Percentiles rank a stretch among this genome's conserved stretches.
Conservation (phyloP, 2,113 vertebrate genomes). For the Hucho hucho region DNA sequence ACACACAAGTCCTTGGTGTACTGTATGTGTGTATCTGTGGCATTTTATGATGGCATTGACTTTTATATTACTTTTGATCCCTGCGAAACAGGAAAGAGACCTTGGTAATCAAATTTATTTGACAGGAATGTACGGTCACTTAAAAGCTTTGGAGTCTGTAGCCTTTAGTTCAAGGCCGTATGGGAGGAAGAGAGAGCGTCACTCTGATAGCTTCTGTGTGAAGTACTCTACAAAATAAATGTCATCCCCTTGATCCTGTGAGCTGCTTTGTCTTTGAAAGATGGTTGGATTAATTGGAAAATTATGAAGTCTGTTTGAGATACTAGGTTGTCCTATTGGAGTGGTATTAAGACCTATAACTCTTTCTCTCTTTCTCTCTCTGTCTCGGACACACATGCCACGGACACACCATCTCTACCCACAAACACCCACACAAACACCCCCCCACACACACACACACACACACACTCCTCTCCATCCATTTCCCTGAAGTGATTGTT, state of each 20-base stretch:
- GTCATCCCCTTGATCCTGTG: slow-evolving; percentile 56
- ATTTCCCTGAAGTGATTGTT: slow-evolving; percentile 81
- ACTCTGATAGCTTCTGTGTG: slow-evolving; percentile 14
- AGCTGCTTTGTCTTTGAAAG: slow-evolving; percentile 54
- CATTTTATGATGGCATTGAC: slow-evolving; percentile 59
- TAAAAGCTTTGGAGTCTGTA: slow-evolving; percentile 58
- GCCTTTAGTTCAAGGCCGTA: slow-evolving; percentile 65
- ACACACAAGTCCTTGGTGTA: slow-evolving; percentile 31
- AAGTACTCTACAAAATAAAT: slow-evolving; percentile 56
- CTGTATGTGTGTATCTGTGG: slow-evolving; percentile 50
- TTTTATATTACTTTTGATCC: slow-evolving; percentile 22
- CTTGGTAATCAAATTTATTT: slow-evolving; percentile 66
- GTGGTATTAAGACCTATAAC: neutral
- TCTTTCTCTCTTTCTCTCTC: too few relatives aligned
- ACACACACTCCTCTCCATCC: slow-evolving; percentile 59
- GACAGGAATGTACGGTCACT: slow-evolving; percentile 53
- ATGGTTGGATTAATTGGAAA: slow-evolving; percentile 50
- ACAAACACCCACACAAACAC: too few relatives aligned
- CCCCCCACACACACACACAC: neutral
- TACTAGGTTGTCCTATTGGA: slow-evolving; percentile 14
- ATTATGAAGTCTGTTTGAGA: slow-evolving; percentile 56
- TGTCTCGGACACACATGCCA: too few relatives aligned
- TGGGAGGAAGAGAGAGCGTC: slow-evolving; percentile 6
- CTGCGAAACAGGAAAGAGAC: slow-evolving; percentile 33
- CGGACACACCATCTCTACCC: too few relatives aligned